These are phyloP conservation scores for Chascanopsetta lugubris DNA, from an alignment of 2,113 vertebrate species.

Conservation along the genomic window DNA sequence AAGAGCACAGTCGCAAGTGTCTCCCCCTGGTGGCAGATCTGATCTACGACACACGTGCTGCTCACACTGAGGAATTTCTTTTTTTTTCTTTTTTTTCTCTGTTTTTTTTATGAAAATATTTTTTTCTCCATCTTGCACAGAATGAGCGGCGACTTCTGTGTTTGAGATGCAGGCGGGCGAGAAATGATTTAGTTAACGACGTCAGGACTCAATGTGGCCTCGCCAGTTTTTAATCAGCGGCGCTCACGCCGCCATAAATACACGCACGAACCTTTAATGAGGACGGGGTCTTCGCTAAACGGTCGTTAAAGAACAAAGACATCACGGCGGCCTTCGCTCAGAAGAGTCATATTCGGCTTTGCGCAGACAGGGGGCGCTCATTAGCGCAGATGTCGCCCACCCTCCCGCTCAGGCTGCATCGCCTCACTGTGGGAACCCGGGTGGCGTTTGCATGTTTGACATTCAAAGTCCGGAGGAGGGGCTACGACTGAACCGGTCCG, in stretches of 20 bases:
- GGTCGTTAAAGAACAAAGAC: too few species aligned
- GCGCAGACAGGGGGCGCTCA: too few species aligned
- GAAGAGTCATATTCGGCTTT: too few species aligned
- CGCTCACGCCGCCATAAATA: not conserved
- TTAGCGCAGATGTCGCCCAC: too few species aligned
- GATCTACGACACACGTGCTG: not conserved
- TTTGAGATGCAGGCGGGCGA: not conserved
- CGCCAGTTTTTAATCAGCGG: not conserved
- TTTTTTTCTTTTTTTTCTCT: too few species aligned
- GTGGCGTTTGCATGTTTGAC: too few species aligned
- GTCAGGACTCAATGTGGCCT: not conserved
- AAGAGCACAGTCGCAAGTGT: slow-evolving; percentile 7
- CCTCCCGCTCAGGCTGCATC: too few species aligned
- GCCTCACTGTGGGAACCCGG: too few species aligned
- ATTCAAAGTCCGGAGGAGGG: too few species aligned
- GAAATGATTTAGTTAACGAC: not conserved
- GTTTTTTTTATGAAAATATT: not conserved
- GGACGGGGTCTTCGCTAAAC: too few species aligned
- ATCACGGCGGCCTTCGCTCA: too few species aligned
- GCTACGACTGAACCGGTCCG: too few species aligned
- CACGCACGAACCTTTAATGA: not conserved
- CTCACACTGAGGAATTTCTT: not conserved
- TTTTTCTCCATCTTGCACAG: not conserved
- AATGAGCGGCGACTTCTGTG: not conserved
- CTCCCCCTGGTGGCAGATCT: slow-evolving; percentile 24